These are phyloP conservation scores for Trematomus bernacchii DNA, from an alignment of 2,797 vertebrate species.

Conservation along the genomic window DNA sequence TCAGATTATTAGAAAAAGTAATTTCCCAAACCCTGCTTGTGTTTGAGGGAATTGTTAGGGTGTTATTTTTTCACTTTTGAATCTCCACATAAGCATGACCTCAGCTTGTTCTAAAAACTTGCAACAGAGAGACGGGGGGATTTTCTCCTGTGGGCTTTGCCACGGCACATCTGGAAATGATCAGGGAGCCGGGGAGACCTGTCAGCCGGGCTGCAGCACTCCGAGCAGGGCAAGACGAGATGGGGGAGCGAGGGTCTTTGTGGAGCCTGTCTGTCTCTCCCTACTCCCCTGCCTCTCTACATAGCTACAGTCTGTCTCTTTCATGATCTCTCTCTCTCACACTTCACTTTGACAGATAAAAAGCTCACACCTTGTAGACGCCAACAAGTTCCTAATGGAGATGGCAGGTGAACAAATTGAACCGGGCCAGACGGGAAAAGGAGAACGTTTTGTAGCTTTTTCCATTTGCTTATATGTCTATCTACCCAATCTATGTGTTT, in stretches of 20 bases:
- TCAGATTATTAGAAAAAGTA: not conserved
- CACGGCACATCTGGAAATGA: slow-evolving; percentile 85
- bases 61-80: not conserved
- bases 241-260: slow-evolving; percentile 52
- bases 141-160: slow-evolving; percentile 75
- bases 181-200: slow-evolving; percentile 78
- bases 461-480: slow-evolving; percentile 44
- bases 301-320: slow-evolving; percentile 37
- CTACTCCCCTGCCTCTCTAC: slow-evolving; percentile 5
- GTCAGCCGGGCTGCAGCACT: slow-evolving; percentile 76
- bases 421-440: slow-evolving; percentile 37
- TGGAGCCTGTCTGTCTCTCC: slow-evolving; percentile 67
- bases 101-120: slow-evolving; percentile 65
- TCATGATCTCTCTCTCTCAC: slow-evolving; percentile 26
- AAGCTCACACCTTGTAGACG: slow-evolving; percentile 32
- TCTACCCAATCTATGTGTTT: slow-evolving; percentile 57
- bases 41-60: not conserved
- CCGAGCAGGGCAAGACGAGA: slow-evolving; percentile 58
- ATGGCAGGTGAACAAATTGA: slow-evolving; percentile 57
- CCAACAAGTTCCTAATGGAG: slow-evolving; percentile 25
- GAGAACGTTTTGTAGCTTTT: slow-evolving; percentile 38
- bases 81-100: slow-evolving; percentile 48
- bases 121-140: slow-evolving; percentile 44
- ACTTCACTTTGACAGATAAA: slow-evolving; percentile 29
- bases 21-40: not conserved